Percentiles rank a stretch among this genome's conserved stretches.
phyloP scores from a whole-genome alignment of 2,113 vertebrate genomes.

The Tragelaphus buxtoni region DNA sequence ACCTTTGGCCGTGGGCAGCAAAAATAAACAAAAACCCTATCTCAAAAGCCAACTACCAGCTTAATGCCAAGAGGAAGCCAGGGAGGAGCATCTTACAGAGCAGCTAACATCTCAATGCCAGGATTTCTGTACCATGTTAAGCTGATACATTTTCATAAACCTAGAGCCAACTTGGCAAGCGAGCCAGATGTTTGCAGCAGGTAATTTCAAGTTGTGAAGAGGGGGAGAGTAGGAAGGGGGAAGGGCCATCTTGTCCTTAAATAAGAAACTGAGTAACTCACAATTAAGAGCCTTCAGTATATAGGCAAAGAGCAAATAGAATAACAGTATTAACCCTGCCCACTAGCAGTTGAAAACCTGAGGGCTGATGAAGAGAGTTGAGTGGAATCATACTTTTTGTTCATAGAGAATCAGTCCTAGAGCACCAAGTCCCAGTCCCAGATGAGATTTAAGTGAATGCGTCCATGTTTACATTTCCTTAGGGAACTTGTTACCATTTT shows the following conservation, averaged over 20 bases:
- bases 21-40: not conserved
- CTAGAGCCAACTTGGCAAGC: not conserved
- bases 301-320: not conserved
- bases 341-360: not conserved
- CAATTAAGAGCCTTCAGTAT: not conserved
- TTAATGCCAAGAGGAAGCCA: not conserved
- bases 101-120: not conserved
- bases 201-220: not conserved
- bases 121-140: not conserved
- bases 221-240: not conserved
- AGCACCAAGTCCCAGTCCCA: not conserved
- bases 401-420: not conserved
- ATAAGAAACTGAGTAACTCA: not conserved
- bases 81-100: not conserved
- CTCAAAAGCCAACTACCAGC: not conserved
- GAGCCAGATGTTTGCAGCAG: not conserved
- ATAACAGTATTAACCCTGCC: not conserved
- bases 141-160: not conserved
- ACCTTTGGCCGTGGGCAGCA: not conserved
- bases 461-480: not conserved
- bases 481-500: not conserved
- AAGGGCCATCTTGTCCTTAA: not conserved
- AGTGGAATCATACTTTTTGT: not conserved
- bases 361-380: not conserved
- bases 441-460: not conserved